phyloP scores from a whole-genome alignment of 2,797 vertebrate species.

The Aulostomus chinensis region DNA sequence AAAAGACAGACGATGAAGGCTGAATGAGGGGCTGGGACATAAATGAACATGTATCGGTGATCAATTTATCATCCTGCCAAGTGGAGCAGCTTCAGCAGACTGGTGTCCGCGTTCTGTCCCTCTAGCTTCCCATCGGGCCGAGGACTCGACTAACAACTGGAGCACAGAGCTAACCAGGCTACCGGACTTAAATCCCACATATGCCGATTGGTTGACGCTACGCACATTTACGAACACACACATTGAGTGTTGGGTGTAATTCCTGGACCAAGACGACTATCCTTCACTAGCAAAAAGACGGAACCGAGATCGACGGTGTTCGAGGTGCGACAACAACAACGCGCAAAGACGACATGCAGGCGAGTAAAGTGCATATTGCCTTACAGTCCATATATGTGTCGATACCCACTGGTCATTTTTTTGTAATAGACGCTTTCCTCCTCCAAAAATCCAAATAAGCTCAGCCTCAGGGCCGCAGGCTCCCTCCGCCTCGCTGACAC shows the following conservation, averaged over 20 bases:
- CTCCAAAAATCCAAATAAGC: constrained; percentile 45
- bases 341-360: constrained; percentile 17
- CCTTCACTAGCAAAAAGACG: constrained; percentile 41
- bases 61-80: neutral
- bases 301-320: constrained; percentile 1
- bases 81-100: neutral
- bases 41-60: no score
- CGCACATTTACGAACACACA: no score
- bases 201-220: no score
- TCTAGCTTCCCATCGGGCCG: neutral
- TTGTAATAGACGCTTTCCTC: constrained; percentile 44
- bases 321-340: constrained; percentile 2
- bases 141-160: constrained; percentile 22
- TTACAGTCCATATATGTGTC: constrained; percentile 38
- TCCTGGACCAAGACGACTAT: neutral
- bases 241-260: neutral
- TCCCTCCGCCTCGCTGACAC: constrained; percentile 40
- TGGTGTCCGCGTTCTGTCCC: accelerated
- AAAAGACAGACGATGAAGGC: no score
- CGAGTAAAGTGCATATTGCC: constrained; percentile 24
- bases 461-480: constrained; percentile 71
- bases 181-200: no score
- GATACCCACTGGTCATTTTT: constrained; percentile 81
- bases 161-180: no score
- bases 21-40: no score